These are phyloP conservation scores for Sturmia bella DNA, from an alignment of 2,888 invertebrate species.

Conservation along the genomic window DNA sequence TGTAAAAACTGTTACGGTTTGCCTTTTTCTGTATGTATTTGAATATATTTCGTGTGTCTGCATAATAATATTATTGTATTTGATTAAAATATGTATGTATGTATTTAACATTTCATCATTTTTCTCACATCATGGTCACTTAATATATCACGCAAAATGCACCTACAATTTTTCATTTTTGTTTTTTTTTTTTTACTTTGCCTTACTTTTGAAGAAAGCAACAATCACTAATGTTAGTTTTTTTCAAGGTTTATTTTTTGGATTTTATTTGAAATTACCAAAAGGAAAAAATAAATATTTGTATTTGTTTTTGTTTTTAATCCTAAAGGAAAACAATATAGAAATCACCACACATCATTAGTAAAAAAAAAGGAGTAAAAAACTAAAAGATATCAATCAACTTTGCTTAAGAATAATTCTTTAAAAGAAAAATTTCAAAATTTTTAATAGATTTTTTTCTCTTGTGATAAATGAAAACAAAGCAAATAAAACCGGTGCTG, in stretches of 20 bases:
- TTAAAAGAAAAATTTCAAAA: conserved; percentile 15
- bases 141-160: conserved; percentile 72
- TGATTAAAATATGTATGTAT: conserved; percentile 3
- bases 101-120: conserved; percentile 49
- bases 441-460: no score
- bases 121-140: conserved; percentile 69
- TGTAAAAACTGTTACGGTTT: no score
- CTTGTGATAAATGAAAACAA: conserved; percentile 44
- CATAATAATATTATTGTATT: conserved; percentile 25
- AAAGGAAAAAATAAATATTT: neutral
- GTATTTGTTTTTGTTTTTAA: conserved; percentile 6
- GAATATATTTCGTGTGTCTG: conserved; percentile 7
- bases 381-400: conserved; percentile 44
- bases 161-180: conserved; percentile 17
- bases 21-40: no score
- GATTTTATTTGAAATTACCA: conserved; percentile 13
- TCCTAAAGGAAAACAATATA: conserved; percentile 22
- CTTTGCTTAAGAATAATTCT: conserved; percentile 20
- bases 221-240: conserved; percentile 1
- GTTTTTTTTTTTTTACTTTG: conserved; percentile 8
- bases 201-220: conserved; percentile 23
- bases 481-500: conserved; percentile 4
- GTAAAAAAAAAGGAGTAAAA: conserved; percentile 24
- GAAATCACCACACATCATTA: conserved; percentile 47
- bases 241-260: conserved; percentile 17